A percentile compares a stretch with the other conserved stretches of the same genome.
phyloP scores from a whole-genome alignment of 2,113 vertebrate species.

The Piliocolobus tephrosceles region DNA sequence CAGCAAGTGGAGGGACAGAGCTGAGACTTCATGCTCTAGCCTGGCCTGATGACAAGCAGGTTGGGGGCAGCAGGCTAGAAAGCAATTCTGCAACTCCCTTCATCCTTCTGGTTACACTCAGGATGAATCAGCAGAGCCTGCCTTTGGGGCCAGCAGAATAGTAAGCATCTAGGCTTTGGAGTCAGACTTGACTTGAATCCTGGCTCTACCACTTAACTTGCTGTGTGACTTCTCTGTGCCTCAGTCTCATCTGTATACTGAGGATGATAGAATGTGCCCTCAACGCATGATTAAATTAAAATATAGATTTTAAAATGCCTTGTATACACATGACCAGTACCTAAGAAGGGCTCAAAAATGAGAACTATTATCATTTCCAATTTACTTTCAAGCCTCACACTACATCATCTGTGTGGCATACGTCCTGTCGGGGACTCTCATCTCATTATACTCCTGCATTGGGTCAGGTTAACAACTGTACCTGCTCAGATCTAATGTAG shows the following conservation, averaged over 20 bases:
- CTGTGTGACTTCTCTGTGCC: background rate
- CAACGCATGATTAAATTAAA: background rate
- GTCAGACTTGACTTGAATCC: background rate
- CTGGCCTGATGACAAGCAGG: background rate
- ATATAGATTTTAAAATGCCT: background rate
- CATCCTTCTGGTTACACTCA: background rate
- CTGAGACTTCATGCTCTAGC: background rate
- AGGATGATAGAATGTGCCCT: background rate
- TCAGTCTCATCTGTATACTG: background rate
- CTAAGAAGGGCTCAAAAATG: background rate
- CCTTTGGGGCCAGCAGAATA: background rate
- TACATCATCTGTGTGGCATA: background rate
- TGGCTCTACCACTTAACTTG: background rate
- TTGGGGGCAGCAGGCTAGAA: background rate
- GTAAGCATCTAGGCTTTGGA: background rate
- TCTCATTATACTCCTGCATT: background rate
- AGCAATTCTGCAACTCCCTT: background rate
- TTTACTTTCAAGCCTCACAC: background rate
- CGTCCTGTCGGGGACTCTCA: constrained; percentile 1
- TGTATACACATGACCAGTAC: background rate
- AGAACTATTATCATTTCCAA: background rate
- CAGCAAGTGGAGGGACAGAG: background rate
- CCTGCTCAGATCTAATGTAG: constrained; percentile 53
- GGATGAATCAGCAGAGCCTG: background rate
- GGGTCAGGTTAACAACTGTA: background rate